Conservation (phyloP, 2,888 invertebrate species). For the Noctua janthina region DNA sequence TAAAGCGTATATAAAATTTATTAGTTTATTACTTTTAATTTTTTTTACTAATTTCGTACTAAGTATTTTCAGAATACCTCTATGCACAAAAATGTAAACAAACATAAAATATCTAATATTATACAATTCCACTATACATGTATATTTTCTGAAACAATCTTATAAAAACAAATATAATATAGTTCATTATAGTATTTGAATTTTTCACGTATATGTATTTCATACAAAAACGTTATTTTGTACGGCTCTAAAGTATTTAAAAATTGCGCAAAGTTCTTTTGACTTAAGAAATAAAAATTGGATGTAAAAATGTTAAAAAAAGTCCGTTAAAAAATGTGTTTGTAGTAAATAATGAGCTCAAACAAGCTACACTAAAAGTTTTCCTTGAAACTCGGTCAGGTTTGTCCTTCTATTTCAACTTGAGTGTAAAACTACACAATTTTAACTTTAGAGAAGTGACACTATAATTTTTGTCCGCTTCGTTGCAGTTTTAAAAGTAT, state of each 20-base stretch:
- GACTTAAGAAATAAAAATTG: conserved; percentile 15
- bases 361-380: conserved; percentile 33
- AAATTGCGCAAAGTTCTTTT: conserved; percentile 18
- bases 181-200: conserved; percentile 36
- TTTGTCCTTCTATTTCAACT: conserved; percentile 62
- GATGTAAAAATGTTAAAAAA: conserved; percentile 22
- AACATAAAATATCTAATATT: conserved; percentile 27
- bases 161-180: conserved; percentile 20
- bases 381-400: conserved; percentile 23
- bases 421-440: not conserved
- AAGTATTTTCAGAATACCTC: conserved; percentile 42
- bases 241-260: conserved; percentile 20
- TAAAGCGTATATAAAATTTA: not conserved
- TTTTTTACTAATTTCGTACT: conserved; percentile 52
- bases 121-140: conserved; percentile 50
- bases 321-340: conserved; percentile 26
- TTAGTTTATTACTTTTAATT: conserved; percentile 35
- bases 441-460: conserved; percentile 18
- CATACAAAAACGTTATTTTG: conserved; percentile 27
- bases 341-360: conserved; percentile 24
- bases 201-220: conserved; percentile 26
- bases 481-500: conserved; percentile 10
- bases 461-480: not conserved
- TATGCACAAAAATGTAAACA: conserved; percentile 57
- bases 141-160: conserved; percentile 59